A percentile compares a stretch with the other conserved stretches of the same genome.
Conservation (phyloP, 2,797 vertebrate genomes). For the Hoplostethus mediterraneus region DNA sequence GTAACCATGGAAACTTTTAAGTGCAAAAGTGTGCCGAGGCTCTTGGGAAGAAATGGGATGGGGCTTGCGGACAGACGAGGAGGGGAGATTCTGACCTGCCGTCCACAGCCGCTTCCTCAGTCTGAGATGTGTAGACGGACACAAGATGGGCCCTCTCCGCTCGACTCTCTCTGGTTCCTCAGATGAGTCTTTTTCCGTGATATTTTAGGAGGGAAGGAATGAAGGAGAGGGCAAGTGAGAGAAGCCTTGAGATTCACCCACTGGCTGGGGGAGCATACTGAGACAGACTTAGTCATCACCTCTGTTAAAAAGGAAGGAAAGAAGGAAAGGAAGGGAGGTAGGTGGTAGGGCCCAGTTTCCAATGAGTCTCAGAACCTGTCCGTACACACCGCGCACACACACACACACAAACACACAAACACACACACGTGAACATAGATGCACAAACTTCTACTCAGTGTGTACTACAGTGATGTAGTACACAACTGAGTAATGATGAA, state of each 20-base stretch:
- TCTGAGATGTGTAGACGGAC: slow-evolving; percentile 16
- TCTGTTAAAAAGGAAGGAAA: neutral
- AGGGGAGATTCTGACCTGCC: neutral
- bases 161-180: neutral
- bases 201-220: slow-evolving; percentile 2
- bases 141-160: neutral
- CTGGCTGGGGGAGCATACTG: neutral
- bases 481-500: slow-evolving; percentile 18
- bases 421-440: slow-evolving; percentile 11
- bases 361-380: neutral
- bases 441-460: slow-evolving; percentile 17
- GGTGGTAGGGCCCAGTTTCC: neutral
- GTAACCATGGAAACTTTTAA: slow-evolving; percentile 29
- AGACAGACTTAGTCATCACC: neutral
- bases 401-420: slow-evolving; percentile 30
- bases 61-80: slow-evolving; percentile 7
- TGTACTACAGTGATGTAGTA: slow-evolving; percentile 41
- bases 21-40: slow-evolving; percentile 9
- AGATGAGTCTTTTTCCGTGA: neutral
- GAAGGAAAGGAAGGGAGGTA: neutral
- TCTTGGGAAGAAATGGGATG: slow-evolving; percentile 7
- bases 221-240: neutral
- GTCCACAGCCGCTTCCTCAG: neutral
- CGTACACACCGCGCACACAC: neutral
- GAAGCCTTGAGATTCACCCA: neutral